Base-by-base conservation (phyloP, 2,888 invertebrate genomes). In the Archaeoteleia sp. region DNA sequence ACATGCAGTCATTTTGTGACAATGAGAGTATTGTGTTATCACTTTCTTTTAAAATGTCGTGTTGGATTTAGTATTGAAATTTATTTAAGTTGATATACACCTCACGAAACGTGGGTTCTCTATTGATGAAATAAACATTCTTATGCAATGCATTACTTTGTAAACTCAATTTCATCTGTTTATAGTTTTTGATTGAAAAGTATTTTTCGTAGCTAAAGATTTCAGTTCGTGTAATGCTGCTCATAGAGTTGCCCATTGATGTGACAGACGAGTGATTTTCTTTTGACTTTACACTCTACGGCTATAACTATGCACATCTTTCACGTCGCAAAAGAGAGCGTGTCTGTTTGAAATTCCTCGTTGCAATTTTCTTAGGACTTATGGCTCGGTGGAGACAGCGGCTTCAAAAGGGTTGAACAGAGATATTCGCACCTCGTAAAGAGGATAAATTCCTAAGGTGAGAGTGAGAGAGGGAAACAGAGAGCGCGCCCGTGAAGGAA, bases 281-380 rank as follows among this genome's bases (percentile, higher is more conserved):
- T 48, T 60, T 67, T 60, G 55, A 67, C 43, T 39, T 17, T 20
- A 54, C 54, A 43, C 43, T 30, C 17, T 29, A 46, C 37, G 35
- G 42, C 48, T 48, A 46, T 53, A 42, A 61, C 53, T 46, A 46
- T 40, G 53, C 55, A 29, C 48, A 17, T 48, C 45, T 60, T 54
- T 54, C 37, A 10, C 40, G 37, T 20, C 32, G 29, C 29, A 58
- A 57, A 67, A 45, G 15, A 9, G 40, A 48, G 46, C 43, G 4
- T 13, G 30, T 37, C 48, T 45, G 61, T 67, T 67, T 61, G 67
- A 55, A 29, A 54, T 53, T 54, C 45, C 27, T 51, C 46, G 34
- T 61, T 42, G 57, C 61, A 67, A 67, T 67, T 67, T 66, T 67
- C 61, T 61, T 51, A 43, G 25, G 51, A 57, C 51, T 34, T n/a